These are phyloP conservation scores for Myiagra hebetior DNA, from an alignment of 2,113 vertebrate species.

Conservation along the genomic window DNA sequence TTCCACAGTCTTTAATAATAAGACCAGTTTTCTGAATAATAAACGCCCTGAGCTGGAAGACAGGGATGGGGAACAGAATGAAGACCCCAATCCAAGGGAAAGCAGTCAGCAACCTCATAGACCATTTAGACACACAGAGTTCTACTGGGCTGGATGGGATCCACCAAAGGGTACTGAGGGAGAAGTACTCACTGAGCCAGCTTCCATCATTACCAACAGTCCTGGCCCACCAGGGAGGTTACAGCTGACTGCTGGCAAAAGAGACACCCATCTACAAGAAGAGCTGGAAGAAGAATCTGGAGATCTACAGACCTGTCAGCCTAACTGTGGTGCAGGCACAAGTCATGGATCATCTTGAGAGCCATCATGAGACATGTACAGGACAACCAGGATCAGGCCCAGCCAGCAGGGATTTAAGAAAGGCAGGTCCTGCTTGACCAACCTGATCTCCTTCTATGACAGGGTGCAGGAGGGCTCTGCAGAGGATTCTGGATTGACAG, in stretches of 20 bases:
- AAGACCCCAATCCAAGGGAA: neutral
- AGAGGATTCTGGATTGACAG: neutral
- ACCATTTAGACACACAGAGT: neutral
- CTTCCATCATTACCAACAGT: neutral
- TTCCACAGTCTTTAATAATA: neutral
- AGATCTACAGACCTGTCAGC: neutral
- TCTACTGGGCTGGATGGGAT: neutral
- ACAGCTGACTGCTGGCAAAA: neutral
- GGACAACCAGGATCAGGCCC: neutral
- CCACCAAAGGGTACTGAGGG: neutral
- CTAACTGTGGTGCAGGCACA: neutral
- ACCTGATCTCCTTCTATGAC: neutral
- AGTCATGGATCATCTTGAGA: neutral
- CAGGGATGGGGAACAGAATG: neutral
- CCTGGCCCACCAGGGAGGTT: neutral
- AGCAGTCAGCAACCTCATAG: neutral
- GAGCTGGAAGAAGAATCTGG: neutral
- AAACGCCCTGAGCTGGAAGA: neutral
- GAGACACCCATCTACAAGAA: neutral
- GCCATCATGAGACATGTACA: fast-evolving
- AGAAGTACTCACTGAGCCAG: neutral
- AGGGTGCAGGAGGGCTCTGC: neutral
- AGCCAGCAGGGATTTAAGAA: neutral
- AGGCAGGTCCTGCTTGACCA: neutral
- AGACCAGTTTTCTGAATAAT: neutral